Evolutionary conservation across 1,140 invertebrate species (phyloP), one percentile per base, ranked within the genome.

Genomic region (Zaprionus ornatus): DNA sequence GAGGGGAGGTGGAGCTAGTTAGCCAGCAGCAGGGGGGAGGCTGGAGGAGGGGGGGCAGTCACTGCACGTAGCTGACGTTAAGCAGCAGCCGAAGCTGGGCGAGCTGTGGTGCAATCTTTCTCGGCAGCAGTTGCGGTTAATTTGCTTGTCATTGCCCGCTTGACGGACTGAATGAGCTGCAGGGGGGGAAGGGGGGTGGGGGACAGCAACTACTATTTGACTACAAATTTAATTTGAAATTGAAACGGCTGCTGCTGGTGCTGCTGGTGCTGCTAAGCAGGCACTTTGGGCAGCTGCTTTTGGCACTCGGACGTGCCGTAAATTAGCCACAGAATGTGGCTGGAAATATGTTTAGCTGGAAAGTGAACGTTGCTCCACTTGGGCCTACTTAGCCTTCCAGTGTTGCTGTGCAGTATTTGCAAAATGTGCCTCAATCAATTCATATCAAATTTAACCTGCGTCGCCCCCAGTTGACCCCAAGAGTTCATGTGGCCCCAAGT

Each of bases 171-270:
- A 45, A 42, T 35, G 17, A 42, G 37, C 4, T 19, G 42, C 45
- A 32, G 10, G 9, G 17, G 17, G 29, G 12, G 17, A 1, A 15
- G 56, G 12, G 4, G 21, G 23, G 21, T 17, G 4, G 6, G 32
- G 27, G 61, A 54, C 29, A 48, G 56, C 25, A 54, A 62, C 74
- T 74, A 69, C 65, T 78, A 84, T 88, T 88, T 88, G 84, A 88
- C 88, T 88, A 88, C 85, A 88, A 88, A 88, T 88, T 90, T 88
- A 88, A 88, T 88, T 88, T 88, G 78, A 88, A 90, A 88, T 79
- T 79, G 85, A 90, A 87, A 74, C 86, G 73, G 67, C 80, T 84
- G 79, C 69, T 75, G 81, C 40, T 73, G 72, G 69, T 59, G 59
- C 48, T 74, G 75, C 60, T n/a, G 19, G 12, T 4, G 55, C n/a